Conservation (phyloP, 2,888 invertebrate species). For the Leptogaster cylindrica region DNA sequence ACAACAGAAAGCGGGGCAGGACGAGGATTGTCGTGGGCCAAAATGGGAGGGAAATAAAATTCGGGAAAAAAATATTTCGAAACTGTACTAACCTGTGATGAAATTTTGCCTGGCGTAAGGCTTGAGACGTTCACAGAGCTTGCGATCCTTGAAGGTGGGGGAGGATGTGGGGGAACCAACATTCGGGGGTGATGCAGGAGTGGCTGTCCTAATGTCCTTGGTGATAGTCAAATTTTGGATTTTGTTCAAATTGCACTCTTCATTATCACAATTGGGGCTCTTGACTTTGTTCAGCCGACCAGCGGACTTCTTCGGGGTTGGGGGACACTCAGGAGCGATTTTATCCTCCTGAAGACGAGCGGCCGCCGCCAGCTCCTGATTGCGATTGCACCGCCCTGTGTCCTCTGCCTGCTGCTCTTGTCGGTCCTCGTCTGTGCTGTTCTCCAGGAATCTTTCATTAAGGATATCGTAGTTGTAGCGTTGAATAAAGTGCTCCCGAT, state of each 20-base stretch:
- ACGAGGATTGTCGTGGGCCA: background rate
- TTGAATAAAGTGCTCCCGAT: slow-evolving; percentile 18
- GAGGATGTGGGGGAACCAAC: background rate
- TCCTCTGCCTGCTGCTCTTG: background rate
- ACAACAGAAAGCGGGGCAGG: background rate
- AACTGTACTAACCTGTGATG: slow-evolving; percentile 24
- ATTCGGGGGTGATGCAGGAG: background rate
- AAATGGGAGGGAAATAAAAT: background rate
- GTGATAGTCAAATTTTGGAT: slow-evolving; percentile 12
- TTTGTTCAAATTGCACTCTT: slow-evolving; percentile 37
- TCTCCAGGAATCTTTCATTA: slow-evolving; percentile 20
- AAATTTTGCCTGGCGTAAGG: slow-evolving; percentile 32
- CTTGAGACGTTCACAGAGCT: slow-evolving; percentile 18
- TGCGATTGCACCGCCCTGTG: background rate
- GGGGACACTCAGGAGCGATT: background rate
- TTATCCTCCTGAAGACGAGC: slow-evolving; percentile 15
- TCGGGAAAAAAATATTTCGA: background rate
- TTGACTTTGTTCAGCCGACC: too few relatives aligned
- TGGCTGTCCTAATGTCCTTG: slow-evolving; percentile 17
- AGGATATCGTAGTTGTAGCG: slow-evolving; percentile 32
- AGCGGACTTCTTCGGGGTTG: background rate
- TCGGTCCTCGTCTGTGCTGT: background rate
- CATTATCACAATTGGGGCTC: slow-evolving; percentile 4
- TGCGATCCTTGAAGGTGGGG: slow-evolving; percentile 14
- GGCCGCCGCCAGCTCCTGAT: background rate